These are phyloP conservation scores for Parus major DNA, from an alignment of 2,113 vertebrate genomes.

Conservation along the genomic window DNA sequence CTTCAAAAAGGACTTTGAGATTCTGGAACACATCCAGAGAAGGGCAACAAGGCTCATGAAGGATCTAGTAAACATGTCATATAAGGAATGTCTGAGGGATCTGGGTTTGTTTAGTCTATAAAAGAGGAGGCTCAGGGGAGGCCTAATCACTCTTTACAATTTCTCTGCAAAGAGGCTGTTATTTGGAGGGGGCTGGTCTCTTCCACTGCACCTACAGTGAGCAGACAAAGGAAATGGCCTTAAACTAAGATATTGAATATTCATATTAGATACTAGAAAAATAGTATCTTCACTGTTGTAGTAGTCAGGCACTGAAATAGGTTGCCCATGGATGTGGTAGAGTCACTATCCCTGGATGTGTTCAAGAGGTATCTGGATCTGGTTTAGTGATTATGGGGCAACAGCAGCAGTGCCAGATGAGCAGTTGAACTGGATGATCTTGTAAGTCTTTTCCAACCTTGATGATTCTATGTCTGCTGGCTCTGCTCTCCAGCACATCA, in stretches of 20 bases:
- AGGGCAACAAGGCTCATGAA: neutral
- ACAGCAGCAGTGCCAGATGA: neutral
- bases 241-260: neutral
- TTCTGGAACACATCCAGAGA: neutral
- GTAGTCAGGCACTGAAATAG: neutral
- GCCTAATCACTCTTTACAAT: neutral
- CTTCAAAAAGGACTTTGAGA: neutral
- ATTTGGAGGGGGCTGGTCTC: neutral
- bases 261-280: neutral
- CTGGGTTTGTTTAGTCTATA: neutral
- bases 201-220: neutral
- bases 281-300: rapidly evolving
- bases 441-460: neutral
- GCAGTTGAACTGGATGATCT: neutral
- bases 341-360: neutral
- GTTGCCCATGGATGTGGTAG: neutral
- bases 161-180: neutral
- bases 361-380: neutral
- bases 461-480: neutral
- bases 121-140: neutral
- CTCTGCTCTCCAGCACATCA: neutral
- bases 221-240: neutral
- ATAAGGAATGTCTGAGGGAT: neutral
- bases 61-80: neutral
- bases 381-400: neutral